phyloP scores from a whole-genome alignment of 2,888 invertebrate genomes.

The Lingula anatina region DNA sequence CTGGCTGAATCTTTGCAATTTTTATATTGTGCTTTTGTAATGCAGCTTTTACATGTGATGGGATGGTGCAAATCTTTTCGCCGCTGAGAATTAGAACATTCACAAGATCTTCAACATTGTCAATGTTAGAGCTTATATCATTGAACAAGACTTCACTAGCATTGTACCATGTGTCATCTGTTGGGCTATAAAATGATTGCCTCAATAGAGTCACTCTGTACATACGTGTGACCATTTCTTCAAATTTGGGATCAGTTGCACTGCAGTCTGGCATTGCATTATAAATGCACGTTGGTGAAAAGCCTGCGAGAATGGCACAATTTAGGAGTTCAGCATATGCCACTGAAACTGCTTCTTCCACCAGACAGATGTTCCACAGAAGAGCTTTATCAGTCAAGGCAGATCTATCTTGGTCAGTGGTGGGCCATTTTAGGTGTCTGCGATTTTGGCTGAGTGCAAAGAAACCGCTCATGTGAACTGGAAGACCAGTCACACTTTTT shows the following conservation, averaged over 20 bases:
- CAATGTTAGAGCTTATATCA: too few relatives aligned
- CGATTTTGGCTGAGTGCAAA: constrained; percentile 42
- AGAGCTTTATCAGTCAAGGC: constrained; percentile 21
- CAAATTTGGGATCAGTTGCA: neutral
- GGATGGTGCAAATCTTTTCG: constrained; percentile 12
- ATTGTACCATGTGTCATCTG: neutral
- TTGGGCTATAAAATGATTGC: neutral
- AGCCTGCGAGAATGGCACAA: neutral
- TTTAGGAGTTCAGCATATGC: constrained; percentile 20
- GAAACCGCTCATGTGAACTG: constrained; percentile 43
- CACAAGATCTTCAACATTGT: neutral
- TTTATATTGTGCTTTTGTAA: neutral
- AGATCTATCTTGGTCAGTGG: constrained; percentile 19
- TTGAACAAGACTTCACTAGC: too few relatives aligned
- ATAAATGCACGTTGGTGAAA: neutral
- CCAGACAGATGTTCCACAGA: constrained; percentile 34
- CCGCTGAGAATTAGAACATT: too few relatives aligned
- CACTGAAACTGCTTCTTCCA: constrained; percentile 30
- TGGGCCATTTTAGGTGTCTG: constrained; percentile 41
- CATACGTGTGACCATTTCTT: neutral
- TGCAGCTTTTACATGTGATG: constrained; percentile 8
- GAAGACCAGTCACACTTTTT: constrained; percentile 35
- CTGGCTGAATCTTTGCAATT: neutral
- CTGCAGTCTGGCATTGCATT: neutral
- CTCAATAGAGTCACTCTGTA: neutral